These are phyloP conservation scores for Andrena camellia DNA, from an alignment of 2,888 invertebrate genomes.

Conservation along the genomic window DNA sequence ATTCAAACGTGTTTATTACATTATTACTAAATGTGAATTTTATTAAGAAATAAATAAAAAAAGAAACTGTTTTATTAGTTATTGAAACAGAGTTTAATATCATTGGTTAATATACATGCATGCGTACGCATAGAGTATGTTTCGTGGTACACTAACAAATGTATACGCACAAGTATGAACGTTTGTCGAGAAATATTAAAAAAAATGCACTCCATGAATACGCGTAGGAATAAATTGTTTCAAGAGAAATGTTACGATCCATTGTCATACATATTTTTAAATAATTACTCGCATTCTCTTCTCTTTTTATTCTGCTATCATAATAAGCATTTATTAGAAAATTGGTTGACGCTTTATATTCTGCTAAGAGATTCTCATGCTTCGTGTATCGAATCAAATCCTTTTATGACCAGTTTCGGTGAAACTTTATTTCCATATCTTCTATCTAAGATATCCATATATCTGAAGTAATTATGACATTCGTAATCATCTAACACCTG, in stretches of 20 bases:
- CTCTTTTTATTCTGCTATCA: not conserved
- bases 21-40: conserved; percentile 61
- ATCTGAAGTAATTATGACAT: conserved; percentile 78
- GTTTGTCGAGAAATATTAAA: conserved; percentile 13
- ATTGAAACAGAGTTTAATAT: conserved; percentile 36
- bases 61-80: conserved; percentile 59
- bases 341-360: conserved; percentile 11
- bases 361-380: conserved; percentile 18
- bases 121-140: not conserved
- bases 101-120: conserved; percentile 30
- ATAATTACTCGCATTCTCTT: not conserved
- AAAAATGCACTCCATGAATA: not conserved
- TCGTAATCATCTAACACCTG: conserved; percentile 79
- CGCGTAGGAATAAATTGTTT: not conserved
- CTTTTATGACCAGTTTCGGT: conserved; percentile 75
- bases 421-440: conserved; percentile 81
- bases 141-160: not conserved
- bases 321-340: conserved; percentile 19
- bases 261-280: not conserved
- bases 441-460: conserved; percentile 82
- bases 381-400: conserved; percentile 64
- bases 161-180: conserved; percentile 5
- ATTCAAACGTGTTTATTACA: conserved; percentile 73
- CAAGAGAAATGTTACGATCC: not conserved
- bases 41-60: conserved; percentile 66